These are phyloP conservation scores for Etheostoma spectabile DNA, from an alignment of 2,113 vertebrate genomes.

Conservation along the genomic window DNA sequence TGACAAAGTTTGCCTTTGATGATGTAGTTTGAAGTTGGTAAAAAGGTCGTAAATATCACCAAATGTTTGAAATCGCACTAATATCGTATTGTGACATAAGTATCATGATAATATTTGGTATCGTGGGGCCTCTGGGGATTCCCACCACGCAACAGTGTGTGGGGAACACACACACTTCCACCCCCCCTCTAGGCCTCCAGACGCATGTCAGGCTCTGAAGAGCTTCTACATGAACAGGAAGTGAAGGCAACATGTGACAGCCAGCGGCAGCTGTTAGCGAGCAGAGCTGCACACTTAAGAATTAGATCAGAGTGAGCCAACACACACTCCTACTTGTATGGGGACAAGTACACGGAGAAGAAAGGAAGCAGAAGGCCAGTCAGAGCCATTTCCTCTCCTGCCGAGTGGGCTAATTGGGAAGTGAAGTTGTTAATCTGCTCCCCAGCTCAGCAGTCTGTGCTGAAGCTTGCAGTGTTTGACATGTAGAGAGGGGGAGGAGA, in stretches of 20 bases:
- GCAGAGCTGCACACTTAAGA: constrained; percentile 28
- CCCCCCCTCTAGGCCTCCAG: neutral
- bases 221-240: constrained; percentile 60
- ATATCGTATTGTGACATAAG: too few species aligned
- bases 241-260: constrained; percentile 64
- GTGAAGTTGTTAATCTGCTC: constrained; percentile 69
- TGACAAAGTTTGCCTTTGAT: too few species aligned
- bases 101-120: too few species aligned
- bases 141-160: neutral
- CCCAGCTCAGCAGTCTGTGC: constrained; percentile 49
- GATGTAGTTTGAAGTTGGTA: too few species aligned
- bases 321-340: constrained; percentile 16
- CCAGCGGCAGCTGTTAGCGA: constrained; percentile 58
- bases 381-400: constrained; percentile 68
- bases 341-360: constrained; percentile 15
- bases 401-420: constrained; percentile 70
- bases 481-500: constrained; percentile 20
- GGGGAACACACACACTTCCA: neutral
- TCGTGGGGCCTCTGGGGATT: too few species aligned
- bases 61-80: too few species aligned
- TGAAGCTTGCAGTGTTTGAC: constrained; percentile 33
- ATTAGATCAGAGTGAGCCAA: constrained; percentile 64
- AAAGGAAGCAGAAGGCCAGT: constrained; percentile 68
- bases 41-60: too few species aligned
- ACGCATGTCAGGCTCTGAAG: constrained; percentile 4